Evolutionary conservation across 2,113 vertebrate genomes (phyloP).

Genomic region (Rana temporaria): DNA sequence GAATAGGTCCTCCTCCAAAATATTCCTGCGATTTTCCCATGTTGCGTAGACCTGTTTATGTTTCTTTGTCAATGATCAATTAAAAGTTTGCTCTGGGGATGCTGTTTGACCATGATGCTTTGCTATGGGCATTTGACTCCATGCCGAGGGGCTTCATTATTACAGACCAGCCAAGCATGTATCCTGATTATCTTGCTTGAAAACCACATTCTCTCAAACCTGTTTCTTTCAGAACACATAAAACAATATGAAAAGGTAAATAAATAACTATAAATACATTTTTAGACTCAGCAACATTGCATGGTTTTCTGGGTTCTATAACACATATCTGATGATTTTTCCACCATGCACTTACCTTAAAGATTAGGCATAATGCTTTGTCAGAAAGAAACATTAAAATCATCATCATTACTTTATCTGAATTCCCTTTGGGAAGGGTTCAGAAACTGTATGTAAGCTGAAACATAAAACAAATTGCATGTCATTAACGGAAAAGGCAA

Average conservation of each 20-base stretch:
- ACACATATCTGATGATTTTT: no score
- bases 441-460: no score
- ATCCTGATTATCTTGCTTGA: constrained; percentile 13
- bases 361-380: no score
- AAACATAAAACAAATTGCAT: no score
- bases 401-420: no score
- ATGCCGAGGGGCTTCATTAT: constrained; percentile 30
- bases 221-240: neutral
- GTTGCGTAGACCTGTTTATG: neutral
- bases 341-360: no score
- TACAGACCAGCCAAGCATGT: constrained; percentile 17
- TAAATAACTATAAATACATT: no score
- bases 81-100: constrained; percentile 20
- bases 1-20: neutral
- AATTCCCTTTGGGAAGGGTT: no score
- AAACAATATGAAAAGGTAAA: neutral
- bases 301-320: no score
- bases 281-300: no score
- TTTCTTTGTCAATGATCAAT: constrained; percentile 23
- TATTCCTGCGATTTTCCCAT: neutral
- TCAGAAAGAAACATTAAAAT: no score
- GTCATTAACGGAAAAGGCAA: no score
- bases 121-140: constrained; percentile 4
- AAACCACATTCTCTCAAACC: constrained; percentile 1
- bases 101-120: constrained; percentile 24